Evolutionary conservation across 1,140 invertebrate species (phyloP), one percentile per base, ranked within the genome.

Genomic region (Trichogramma pretiosum): DNA sequence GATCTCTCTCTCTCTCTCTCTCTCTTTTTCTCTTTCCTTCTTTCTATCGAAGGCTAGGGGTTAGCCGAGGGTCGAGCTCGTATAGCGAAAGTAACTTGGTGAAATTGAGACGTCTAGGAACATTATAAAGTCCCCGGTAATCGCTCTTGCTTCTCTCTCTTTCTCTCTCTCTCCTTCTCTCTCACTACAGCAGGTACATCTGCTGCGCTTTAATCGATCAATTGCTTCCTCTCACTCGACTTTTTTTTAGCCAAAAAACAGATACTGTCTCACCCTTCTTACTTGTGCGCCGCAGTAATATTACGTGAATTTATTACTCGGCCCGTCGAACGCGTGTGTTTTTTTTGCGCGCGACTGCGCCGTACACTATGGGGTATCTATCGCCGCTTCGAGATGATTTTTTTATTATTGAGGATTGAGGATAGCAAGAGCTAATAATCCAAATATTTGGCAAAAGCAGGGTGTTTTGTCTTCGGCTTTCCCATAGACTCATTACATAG

Each of bases 71-170:
- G 46, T n/a, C n/a, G n/a, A n/a, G n/a, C n/a, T n/a, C n/a, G n/a
- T n/a, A n/a, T n/a, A n/a, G n/a, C n/a, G n/a, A n/a, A n/a, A n/a
- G n/a, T n/a, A n/a, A n/a, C n/a, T n/a, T n/a, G n/a, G 63, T 70
- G 67, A 72, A 70, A 72, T 72, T 72, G 67, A 72, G 65, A 70
- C 65, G 60, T 68, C 61, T 60, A 58, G 52, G n/a, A n/a, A 61
- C 57, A 59, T 57, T 62, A 63, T 60, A 63, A 61, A 66, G 63
- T 65, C 56, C 52, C 59, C n/a, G n/a, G 57, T 68, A 69, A 70
- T 70, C 63, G 64, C 58, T 63, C 55, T n/a, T n/a, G n/a, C n/a
- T n/a, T n/a, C n/a, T n/a, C n/a, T n/a, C n/a, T n/a, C n/a, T n/a
- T n/a, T n/a, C n/a, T n/a, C n/a, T n/a, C n/a, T n/a, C n/a, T n/a